Evolutionary conservation across 2,797 vertebrate genomes (phyloP).

Genomic region (Malurus leucopterus): DNA sequence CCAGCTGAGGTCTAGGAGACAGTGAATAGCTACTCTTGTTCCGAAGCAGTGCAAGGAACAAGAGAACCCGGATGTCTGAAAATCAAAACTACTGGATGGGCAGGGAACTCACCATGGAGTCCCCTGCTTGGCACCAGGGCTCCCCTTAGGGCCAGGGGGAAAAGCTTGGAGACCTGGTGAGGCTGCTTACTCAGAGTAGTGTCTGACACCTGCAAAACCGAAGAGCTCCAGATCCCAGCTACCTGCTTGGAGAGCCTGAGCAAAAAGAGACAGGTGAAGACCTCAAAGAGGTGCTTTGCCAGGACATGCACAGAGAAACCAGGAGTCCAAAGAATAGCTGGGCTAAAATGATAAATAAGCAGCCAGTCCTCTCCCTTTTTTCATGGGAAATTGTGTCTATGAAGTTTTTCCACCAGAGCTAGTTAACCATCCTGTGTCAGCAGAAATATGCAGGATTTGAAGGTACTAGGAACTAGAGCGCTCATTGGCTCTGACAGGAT

Average conservation of each 20-base stretch:
- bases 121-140: not conserved
- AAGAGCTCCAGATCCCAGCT: not conserved
- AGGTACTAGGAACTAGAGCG: not conserved
- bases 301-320: fast-evolving
- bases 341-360: not conserved
- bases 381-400: not conserved
- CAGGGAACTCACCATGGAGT: not conserved
- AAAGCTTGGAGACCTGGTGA: not conserved
- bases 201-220: not conserved
- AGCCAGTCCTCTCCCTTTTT: not conserved
- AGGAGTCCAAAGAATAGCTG: not conserved
- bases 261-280: not conserved
- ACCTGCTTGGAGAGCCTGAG: not conserved
- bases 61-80: not conserved
- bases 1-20: not conserved
- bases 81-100: not conserved
- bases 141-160: not conserved
- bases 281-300: not conserved
- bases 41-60: not conserved
- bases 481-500: not conserved
- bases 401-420: not conserved
- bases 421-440: not conserved
- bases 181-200: not conserved
- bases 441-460: not conserved
- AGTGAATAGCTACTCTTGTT: not conserved